Evolutionary conservation across 2,797 vertebrate genomes (phyloP).

Genomic region (Poeciliopsis paucimaculata): DNA sequence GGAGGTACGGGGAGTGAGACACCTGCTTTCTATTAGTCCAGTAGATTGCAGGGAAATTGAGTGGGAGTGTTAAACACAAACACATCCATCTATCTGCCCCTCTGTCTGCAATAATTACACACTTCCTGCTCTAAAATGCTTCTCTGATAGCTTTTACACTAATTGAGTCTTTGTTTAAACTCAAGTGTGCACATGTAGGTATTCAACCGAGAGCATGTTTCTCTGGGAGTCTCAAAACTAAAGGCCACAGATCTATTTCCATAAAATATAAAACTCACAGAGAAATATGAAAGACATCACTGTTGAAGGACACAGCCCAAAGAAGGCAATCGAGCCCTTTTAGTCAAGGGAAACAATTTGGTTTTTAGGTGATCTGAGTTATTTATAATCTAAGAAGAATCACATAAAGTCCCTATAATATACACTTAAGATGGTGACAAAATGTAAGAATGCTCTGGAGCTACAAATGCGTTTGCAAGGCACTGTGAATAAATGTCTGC

Average conservation of each 20-base stretch:
- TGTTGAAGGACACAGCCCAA: not conserved
- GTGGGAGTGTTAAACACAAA: conserved; percentile 78
- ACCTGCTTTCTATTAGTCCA: conserved; percentile 78
- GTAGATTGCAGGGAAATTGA: conserved; percentile 74
- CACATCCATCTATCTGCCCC: conserved; percentile 73
- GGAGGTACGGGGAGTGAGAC: conserved; percentile 31
- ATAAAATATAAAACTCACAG: conserved; percentile 16
- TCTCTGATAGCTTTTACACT: conserved; percentile 61
- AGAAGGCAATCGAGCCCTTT: not conserved
- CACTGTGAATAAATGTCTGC: not conserved
- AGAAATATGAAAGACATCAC: conserved; percentile 16
- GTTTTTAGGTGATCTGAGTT: not conserved
- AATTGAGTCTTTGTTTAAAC: conserved; percentile 56
- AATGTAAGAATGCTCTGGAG: not conserved
- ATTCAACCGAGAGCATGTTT: conserved; percentile 11
- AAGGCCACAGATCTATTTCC: conserved; percentile 7
- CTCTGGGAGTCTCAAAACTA: conserved; percentile 13
- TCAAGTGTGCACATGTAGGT: conserved; percentile 25
- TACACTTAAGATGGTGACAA: not conserved
- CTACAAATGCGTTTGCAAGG: not conserved
- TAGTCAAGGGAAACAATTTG: not conserved
- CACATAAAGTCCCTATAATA: not conserved
- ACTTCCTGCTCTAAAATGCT: conserved; percentile 72
- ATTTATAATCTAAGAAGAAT: not conserved
- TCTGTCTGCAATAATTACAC: conserved; percentile 74